Base-by-base conservation (phyloP, 2,888 invertebrate genomes). In the Labia minor region DNA sequence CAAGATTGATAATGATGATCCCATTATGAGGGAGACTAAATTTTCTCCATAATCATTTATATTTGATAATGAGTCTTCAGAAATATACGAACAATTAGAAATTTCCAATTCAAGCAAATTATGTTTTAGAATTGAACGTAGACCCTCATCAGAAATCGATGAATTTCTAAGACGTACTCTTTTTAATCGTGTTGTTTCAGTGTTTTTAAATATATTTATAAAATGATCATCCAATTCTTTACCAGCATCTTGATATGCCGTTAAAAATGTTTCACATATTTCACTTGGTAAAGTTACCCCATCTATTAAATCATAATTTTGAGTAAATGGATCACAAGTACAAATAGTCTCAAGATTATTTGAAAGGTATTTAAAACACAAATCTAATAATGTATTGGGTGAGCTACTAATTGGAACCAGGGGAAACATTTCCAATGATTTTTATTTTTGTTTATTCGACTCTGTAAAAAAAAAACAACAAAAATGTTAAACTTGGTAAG, bases 71-170 rank as follows among this genome's bases (percentile, higher is more conserved):
- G 86, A 83, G 19, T 79, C 76, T 61, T 82, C 80, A 0, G 87
- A 85, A 62, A 93, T 78, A 70, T 83, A 82, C 70, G 83, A 81
- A 76, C 92, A 92, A 72, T 90, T 86, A 67, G 85, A 83, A 70
- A 95, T 80, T 71, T 91, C 89, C 64, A 95, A 78, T 70, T 88
- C 87, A 14, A 82, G 78, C 49, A 92, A 82, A 70, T 86, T 85
- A 77, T 94, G 94, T 65, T 82, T 82, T 76, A 90, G 79, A 16
- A 95, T 78, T 65, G 84, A 83, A 71, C 83, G 81, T 64, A 94
- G 78, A 67, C 90, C 88, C 69, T 82, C 79, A 75, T 90, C 88
- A 10, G 86, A 87, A 62, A 94, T 83, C 49, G 83, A 81, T 20
- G 89, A 86, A 74, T 89, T 86, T 65, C 86, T 81, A 71, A 94